Evolutionary conservation across 2,797 vertebrate species (phyloP).

Genomic region (Epinephelus awoara): DNA sequence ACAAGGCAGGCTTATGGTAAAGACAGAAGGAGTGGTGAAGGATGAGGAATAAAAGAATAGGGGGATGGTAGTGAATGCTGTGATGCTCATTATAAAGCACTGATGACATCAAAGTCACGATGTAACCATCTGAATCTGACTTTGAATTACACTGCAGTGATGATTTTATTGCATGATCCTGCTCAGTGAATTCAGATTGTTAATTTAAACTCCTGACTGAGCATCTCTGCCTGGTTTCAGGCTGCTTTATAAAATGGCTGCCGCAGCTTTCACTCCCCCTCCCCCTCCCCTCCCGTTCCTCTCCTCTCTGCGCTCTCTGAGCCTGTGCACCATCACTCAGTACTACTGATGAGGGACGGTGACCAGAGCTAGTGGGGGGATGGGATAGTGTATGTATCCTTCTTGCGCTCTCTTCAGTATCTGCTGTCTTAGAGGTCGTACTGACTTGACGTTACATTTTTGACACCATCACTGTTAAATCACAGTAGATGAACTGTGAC

Average conservation of each 20-base stretch:
- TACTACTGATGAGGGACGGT: constrained; percentile 78
- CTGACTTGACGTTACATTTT: constrained; percentile 22
- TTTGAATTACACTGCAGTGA: neutral
- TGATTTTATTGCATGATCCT: constrained; percentile 15
- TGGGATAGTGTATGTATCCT: constrained; percentile 58
- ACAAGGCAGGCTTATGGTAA: constrained; percentile 10
- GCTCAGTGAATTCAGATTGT: constrained; percentile 19
- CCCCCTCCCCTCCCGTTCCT: constrained; percentile 66
- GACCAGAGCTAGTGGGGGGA: constrained; percentile 73
- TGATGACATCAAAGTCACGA: constrained; percentile 22
- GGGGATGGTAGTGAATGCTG: constrained; percentile 11
- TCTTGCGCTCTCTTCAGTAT: constrained; percentile 42
- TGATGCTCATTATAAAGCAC: constrained; percentile 9
- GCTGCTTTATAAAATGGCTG: constrained; percentile 84
- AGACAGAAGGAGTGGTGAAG: constrained; percentile 32
- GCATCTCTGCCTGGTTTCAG: constrained; percentile 75
- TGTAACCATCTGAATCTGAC: constrained; percentile 25
- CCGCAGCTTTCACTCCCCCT: constrained; percentile 73
- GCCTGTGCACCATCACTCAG: constrained; percentile 82
- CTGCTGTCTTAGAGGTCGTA: constrained; percentile 18
- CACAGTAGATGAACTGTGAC: constrained; percentile 10
- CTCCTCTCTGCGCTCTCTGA: constrained; percentile 67
- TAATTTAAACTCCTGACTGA: constrained; percentile 46
- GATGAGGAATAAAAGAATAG: constrained; percentile 19
- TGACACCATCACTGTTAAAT: constrained; percentile 8